phyloP scores from a whole-genome alignment of 2,113 vertebrate species.

The Mormyrus lacerda region DNA sequence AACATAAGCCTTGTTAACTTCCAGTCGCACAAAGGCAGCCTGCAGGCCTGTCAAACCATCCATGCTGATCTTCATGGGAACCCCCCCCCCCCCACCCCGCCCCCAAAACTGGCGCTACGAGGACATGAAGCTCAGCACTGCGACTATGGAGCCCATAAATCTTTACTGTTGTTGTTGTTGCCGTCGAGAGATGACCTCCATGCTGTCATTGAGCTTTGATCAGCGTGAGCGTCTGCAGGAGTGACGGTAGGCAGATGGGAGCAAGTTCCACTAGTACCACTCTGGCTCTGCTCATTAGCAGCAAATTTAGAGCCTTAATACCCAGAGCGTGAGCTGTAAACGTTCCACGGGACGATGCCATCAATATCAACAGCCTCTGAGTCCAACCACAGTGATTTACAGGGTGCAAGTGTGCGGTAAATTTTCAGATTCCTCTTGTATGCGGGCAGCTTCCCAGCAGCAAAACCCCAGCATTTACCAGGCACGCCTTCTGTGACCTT shows the following conservation, averaged over 20 bases:
- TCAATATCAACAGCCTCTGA: background rate
- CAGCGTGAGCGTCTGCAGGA: conserved; percentile 15
- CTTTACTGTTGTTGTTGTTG: background rate
- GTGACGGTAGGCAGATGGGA: conserved; percentile 37
- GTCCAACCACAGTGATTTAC: background rate
- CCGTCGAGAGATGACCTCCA: background rate
- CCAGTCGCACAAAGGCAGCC: background rate
- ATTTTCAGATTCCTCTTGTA: background rate
- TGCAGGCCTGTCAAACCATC: background rate
- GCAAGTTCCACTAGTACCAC: background rate
- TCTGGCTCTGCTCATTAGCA: conserved; percentile 47
- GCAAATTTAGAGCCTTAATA: conserved; percentile 47
- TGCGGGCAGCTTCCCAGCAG: background rate
- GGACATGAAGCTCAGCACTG: background rate
- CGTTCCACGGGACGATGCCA: background rate
- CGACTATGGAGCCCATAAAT: background rate
- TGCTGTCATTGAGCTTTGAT: conserved; percentile 13
- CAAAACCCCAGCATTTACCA: background rate
- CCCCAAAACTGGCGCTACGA: background rate
- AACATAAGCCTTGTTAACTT: background rate
- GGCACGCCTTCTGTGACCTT: background rate
- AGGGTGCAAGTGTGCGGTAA: background rate
- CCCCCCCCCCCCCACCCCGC: background rate
- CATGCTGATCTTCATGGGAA: background rate
- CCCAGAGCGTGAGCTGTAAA: background rate